Base-by-base conservation (phyloP, 1,140 invertebrate genomes). In the Atta texana region DNA sequence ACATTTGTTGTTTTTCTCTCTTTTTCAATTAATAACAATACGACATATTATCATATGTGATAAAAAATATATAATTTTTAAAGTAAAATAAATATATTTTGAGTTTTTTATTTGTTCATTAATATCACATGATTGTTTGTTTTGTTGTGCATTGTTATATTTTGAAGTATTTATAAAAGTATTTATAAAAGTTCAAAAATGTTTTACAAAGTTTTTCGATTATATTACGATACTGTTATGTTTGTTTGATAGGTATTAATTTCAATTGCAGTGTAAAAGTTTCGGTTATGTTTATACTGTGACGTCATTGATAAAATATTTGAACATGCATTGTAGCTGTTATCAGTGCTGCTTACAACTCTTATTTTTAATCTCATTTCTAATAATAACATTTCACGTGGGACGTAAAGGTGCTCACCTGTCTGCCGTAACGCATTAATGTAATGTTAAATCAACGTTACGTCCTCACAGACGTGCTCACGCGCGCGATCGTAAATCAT, bases 371-470 rank as follows among this genome's bases (percentile, higher is more conserved):
- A 49, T 51, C n/a, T 49, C 18, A 24, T 21, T 16, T 24, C 21
- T 69, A 69, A 69, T 49, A 69, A 69, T 69, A 49, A 69, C 21
- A 44, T 24, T 49, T 1, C 39, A 49, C 39, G 21, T 49, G 14
- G 21, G 66, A 21, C n/a, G 31, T n/a, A 6, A 64, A 77, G 16
- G 39, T 14, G 39, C n/a, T 28, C n/a, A 34, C 57, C 16, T 34
- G 21, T 68, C n/a, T 31, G 53, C 21, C 31, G 34, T 61, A 68
- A 44, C 44, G 3, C 3, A 66, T 78, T 68, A 69, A 69, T 8
- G n/a, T 81, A 44, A 69, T 21, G n/a, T 68, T 51, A 81, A 55
- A 55, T 53, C 64, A 55, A 82, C 24, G 53, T 82, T 28, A 59
- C 66, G 34, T 24, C 39, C 14, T 21, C 51, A 31, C 31, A 49